Conservation (phyloP, 2,888 invertebrate genomes). For the Esperia sulphurella region DNA sequence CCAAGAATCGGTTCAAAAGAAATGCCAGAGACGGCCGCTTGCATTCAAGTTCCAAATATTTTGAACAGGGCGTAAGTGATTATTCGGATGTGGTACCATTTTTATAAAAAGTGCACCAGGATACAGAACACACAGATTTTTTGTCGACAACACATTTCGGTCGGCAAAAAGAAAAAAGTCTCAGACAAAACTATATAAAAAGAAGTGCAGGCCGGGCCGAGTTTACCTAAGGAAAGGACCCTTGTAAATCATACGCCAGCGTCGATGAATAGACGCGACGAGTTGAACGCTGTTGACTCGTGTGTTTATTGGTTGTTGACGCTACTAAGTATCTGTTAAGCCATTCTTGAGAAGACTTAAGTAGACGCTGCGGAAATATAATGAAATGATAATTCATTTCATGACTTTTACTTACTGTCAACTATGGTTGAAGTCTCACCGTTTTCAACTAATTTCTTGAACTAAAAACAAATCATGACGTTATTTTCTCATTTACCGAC, state of each 20-base stretch:
- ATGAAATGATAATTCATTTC: constrained; percentile 19
- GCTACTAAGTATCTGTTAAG: constrained; percentile 70
- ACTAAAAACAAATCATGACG: no score
- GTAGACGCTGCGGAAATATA: constrained; percentile 32
- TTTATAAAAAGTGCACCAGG: constrained; percentile 74
- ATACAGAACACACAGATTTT: constrained; percentile 71
- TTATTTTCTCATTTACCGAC: no score
- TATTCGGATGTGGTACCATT: constrained; percentile 77
- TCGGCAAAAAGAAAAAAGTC: constrained; percentile 71
- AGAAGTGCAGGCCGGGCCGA: constrained; percentile 69
- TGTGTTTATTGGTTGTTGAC: constrained; percentile 72
- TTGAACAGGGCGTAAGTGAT: constrained; percentile 74
- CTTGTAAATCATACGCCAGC: constrained; percentile 76
- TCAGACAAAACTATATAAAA: constrained; percentile 74
- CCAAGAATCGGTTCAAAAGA: constrained; percentile 64
- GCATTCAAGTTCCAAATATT: constrained; percentile 75
- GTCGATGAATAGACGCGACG: constrained; percentile 66
- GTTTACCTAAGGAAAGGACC: constrained; percentile 78
- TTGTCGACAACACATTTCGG: constrained; percentile 68
- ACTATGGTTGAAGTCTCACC: neutral
- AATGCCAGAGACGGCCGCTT: constrained; percentile 50
- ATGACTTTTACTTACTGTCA: neutral
- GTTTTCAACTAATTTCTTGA: neutral
- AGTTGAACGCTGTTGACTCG: constrained; percentile 71
- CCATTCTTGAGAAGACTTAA: constrained; percentile 59